A percentile compares a stretch with the other conserved stretches of the same genome.
phyloP scores from a whole-genome alignment of 2,888 invertebrate genomes.

The Helleia helle region DNA sequence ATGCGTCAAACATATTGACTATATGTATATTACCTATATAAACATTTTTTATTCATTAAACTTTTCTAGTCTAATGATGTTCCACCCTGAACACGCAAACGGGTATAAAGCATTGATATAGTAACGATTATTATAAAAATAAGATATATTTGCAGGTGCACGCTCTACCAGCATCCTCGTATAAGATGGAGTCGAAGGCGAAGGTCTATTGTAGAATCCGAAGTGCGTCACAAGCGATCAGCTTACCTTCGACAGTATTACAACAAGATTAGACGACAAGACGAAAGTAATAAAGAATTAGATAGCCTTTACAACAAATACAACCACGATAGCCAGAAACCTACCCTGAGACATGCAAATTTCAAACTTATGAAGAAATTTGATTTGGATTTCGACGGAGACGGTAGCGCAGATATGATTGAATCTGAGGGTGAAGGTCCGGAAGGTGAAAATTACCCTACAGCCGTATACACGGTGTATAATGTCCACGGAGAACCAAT shows the following conservation, averaged over 20 bases:
- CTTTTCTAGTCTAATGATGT: too few species aligned
- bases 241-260: slow-evolving; percentile 59
- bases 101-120: too few species aligned
- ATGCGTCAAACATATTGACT: too few species aligned
- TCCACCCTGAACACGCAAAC: too few species aligned
- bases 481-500: slow-evolving; percentile 67
- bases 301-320: slow-evolving; percentile 62
- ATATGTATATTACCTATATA: too few species aligned
- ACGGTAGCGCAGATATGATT: slow-evolving; percentile 33
- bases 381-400: slow-evolving; percentile 42
- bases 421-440: slow-evolving; percentile 31
- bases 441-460: slow-evolving; percentile 48
- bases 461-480: slow-evolving; percentile 60
- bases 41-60: too few species aligned
- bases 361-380: slow-evolving; percentile 64
- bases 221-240: slow-evolving; percentile 51
- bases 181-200: slow-evolving; percentile 85
- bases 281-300: slow-evolving; percentile 39
- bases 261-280: slow-evolving; percentile 41
- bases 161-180: slow-evolving; percentile 89
- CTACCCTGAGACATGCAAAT: slow-evolving; percentile 61
- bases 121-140: too few species aligned
- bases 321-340: slow-evolving; percentile 50
- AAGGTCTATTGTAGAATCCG: slow-evolving; percentile 65
- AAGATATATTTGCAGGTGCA: slow-evolving; percentile 82